These are phyloP conservation scores for Apis dorsata DNA, from an alignment of 1,140 invertebrate genomes.

Conservation along the genomic window DNA sequence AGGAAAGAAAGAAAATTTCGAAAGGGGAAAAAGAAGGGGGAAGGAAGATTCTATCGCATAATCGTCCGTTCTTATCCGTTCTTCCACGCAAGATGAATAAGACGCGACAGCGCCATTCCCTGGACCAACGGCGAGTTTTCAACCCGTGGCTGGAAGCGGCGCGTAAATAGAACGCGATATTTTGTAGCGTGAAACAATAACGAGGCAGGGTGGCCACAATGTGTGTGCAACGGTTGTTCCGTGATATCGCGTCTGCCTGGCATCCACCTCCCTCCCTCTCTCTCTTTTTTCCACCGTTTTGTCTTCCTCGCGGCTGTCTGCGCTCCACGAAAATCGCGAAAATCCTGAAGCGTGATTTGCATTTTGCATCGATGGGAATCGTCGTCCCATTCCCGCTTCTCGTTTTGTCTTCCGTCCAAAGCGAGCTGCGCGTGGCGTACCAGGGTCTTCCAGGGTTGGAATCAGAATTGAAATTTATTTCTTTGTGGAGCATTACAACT, in stretches of 20 bases:
- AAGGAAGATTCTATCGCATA: no score
- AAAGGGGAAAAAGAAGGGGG: no score
- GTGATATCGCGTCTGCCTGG: slow-evolving; percentile 34
- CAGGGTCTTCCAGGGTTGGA: neutral
- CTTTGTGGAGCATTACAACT: no score
- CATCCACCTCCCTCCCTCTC: neutral
- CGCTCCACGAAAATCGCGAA: slow-evolving; percentile 55
- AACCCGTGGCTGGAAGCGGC: slow-evolving; percentile 40
- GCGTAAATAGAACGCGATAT: slow-evolving; percentile 64
- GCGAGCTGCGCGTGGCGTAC: neutral
- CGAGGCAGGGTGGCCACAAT: slow-evolving; percentile 44
- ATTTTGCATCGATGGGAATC: slow-evolving; percentile 49
- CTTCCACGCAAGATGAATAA: slow-evolving; percentile 50
- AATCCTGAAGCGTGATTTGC: slow-evolving; percentile 60
- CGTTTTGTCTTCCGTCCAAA: neutral
- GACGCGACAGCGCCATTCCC: slow-evolving; percentile 50
- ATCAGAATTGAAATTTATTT: neutral
- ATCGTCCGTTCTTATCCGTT: no score
- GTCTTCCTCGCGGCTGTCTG: slow-evolving; percentile 38
- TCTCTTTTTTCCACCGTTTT: slow-evolving; percentile 20
- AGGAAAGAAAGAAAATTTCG: no score
- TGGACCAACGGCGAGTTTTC: slow-evolving; percentile 58
- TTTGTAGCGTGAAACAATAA: slow-evolving; percentile 64
- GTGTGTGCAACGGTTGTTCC: slow-evolving; percentile 49
- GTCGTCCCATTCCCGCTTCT: neutral